Evolutionary conservation across 2,797 vertebrate species (phyloP).

Genomic region (Xenentodon cancila): DNA sequence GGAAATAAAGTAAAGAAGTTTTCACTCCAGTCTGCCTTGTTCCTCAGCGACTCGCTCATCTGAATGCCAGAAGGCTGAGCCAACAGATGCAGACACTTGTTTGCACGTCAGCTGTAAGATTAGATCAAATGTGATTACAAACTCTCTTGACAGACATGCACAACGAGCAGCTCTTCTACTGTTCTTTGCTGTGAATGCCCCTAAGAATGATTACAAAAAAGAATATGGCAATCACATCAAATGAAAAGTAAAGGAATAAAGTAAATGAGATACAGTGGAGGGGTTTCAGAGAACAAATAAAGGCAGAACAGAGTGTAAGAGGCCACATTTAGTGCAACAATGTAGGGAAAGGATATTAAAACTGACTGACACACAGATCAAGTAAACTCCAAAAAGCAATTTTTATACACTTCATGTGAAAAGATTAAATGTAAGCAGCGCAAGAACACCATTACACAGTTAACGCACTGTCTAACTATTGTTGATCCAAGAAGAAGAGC

Average conservation of each 20-base stretch:
- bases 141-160: slow-evolving; percentile 17
- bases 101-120: slow-evolving; percentile 28
- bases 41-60: slow-evolving; percentile 16
- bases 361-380: neutral
- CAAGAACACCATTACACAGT: neutral
- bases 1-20: slow-evolving; percentile 43
- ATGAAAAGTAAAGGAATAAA: slow-evolving; percentile 17
- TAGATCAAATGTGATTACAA: slow-evolving; percentile 20
- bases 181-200: slow-evolving; percentile 4
- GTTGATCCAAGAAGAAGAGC: no score
- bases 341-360: neutral
- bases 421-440: neutral
- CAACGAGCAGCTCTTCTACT: slow-evolving; percentile 16
- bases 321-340: neutral
- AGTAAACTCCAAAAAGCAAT: neutral
- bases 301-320: neutral
- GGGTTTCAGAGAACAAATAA: neutral
- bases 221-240: slow-evolving; percentile 2
- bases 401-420: neutral
- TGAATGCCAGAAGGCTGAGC: slow-evolving; percentile 22
- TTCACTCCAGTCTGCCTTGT: slow-evolving; percentile 44
- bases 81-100: slow-evolving; percentile 47
- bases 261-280: neutral
- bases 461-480: neutral
- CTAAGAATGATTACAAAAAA: neutral